Evolutionary conservation across 2,888 invertebrate species (phyloP), one percentile per base, ranked within the genome.

Genomic region (Agrochola macilenta): DNA sequence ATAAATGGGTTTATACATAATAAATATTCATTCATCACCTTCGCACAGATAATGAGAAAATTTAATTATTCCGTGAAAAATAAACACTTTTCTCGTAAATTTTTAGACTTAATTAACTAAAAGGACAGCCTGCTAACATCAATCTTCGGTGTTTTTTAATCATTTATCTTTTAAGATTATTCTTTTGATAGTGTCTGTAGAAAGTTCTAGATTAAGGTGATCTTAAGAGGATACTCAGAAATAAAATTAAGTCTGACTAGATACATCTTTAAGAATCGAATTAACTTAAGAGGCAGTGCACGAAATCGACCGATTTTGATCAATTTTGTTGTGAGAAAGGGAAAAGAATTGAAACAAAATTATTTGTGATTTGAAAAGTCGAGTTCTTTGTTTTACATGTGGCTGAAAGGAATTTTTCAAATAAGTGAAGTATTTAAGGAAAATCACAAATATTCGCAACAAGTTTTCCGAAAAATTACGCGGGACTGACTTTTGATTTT

Each of bases 51-150:
- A 87, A 87, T 79, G 74, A 88, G 83, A 85, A 83, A 87, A 87
- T 84, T 80, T 81, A 79, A 85, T 83, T 82, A 86, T 81, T 70
- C 72, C 39, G 9, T 68, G 70, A 83, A 84, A 85, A 80, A 81
- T 78, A 82, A 84, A 83, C 86, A 82, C 72, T 77, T 79, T 60
- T 76, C 65, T 68, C 58, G 71, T 78, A 68, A 81, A 73, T 87
- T 87, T 80, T 85, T 78, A 52, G 76, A 84, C 81, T 89, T 87
- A 85, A 89, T 89, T 89, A 87, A 83, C 73, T 86, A 74, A 80
- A 77, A 75, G 74, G 78, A 78, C 83, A 76, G 60, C 57, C 80
- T 49, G 75, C n/a, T 54, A 64, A 73, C 85, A 89, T 87, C 81
- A 84, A 79, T 85, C 83, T 84, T 81, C 69, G 9, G 64, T 79